These are phyloP conservation scores for Cyprinodon diabolis DNA, from an alignment of 2,797 vertebrate species.

Conservation along the genomic window DNA sequence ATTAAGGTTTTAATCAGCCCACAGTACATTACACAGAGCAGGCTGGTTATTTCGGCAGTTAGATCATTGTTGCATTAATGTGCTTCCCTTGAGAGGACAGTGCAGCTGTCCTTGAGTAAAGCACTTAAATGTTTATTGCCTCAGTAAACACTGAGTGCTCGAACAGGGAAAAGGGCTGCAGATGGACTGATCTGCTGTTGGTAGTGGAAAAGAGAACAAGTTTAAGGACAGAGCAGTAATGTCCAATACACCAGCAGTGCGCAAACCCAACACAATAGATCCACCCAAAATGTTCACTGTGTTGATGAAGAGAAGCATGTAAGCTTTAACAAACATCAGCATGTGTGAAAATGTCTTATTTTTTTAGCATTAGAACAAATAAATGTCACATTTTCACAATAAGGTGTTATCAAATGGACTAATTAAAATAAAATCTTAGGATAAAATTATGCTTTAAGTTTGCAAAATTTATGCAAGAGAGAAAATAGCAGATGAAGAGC, in stretches of 20 bases:
- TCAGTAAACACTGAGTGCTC: constrained; percentile 64
- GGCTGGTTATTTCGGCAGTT: constrained; percentile 67
- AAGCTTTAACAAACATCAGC: constrained; percentile 24
- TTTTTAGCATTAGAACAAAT: constrained; percentile 2
- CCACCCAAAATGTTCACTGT: background rate
- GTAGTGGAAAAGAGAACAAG: background rate
- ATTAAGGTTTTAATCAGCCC: constrained; percentile 68
- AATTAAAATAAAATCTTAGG: background rate
- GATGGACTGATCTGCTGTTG: constrained; percentile 30
- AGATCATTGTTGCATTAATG: constrained; percentile 77
- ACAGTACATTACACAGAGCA: constrained; percentile 58
- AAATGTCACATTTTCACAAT: constrained; percentile 9
- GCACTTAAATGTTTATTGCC: constrained; percentile 76
- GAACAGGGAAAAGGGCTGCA: constrained; percentile 30
- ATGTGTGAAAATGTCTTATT: background rate
- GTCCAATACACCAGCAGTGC: constrained; percentile 1
- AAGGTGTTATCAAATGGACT: background rate
- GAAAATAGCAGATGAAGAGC: background rate
- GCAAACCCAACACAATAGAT: background rate
- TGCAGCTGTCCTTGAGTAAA: constrained; percentile 74
- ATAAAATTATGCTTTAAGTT: background rate
- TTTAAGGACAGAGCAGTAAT: constrained; percentile 12
- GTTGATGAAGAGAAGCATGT: background rate
- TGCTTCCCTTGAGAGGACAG: constrained; percentile 68
- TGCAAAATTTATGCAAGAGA: background rate